A percentile compares a stretch with the other conserved stretches of the same genome.
These are phyloP conservation scores for Dasyornis broadbenti DNA, from an alignment of 2,113 vertebrate species.

Conservation along the genomic window DNA sequence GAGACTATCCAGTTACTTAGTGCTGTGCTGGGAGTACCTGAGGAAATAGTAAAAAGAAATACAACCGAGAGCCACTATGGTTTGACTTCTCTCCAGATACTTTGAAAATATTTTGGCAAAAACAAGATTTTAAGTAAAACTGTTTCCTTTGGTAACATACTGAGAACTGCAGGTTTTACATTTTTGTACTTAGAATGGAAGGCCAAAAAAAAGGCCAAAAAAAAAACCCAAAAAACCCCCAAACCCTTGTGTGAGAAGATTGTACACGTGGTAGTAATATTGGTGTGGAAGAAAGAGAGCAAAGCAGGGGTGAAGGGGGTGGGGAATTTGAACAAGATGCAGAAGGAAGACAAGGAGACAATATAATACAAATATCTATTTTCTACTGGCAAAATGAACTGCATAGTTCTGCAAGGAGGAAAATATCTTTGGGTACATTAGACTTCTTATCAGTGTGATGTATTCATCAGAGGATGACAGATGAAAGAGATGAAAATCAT, in stretches of 20 bases:
- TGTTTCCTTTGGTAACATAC: conserved; percentile 85
- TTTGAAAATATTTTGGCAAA: conserved; percentile 83
- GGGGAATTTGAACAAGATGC: neutral
- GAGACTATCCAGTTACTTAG: conserved; percentile 76
- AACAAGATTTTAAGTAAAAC: conserved; percentile 82
- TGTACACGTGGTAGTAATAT: conserved; percentile 18
- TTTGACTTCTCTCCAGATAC: conserved; percentile 81
- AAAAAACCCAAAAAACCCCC: neutral
- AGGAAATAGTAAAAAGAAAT: conserved; percentile 81
- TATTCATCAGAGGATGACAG: neutral
- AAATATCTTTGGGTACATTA: neutral
- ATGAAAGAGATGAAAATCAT: neutral
- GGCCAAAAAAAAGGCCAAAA: conserved; percentile 46
- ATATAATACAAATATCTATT: neutral
- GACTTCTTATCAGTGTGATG: neutral
- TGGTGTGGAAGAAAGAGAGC: neutral
- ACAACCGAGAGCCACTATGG: conserved; percentile 79
- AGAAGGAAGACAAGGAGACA: neutral
- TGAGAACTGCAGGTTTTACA: conserved; percentile 75
- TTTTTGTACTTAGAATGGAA: conserved; percentile 62
- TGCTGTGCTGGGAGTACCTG: conserved; percentile 74
- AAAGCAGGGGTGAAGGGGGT: neutral
- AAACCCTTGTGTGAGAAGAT: neutral
- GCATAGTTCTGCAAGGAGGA: neutral
- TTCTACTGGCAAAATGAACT: neutral